Evolutionary conservation across 2,888 invertebrate species (phyloP).

Genomic region (Morpho deidamia): DNA sequence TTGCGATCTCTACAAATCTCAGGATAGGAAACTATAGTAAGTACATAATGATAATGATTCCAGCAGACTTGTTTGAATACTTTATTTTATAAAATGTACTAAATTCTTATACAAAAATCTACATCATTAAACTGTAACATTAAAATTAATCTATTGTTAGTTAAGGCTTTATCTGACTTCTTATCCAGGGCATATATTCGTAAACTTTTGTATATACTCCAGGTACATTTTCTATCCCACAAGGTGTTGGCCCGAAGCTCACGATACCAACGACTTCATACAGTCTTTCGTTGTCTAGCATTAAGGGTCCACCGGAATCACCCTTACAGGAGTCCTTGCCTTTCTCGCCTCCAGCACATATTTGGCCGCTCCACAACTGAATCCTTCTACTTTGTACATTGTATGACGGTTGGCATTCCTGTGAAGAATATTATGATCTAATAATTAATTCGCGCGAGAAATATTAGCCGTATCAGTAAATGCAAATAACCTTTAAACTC

Average conservation of each 20-base stretch:
- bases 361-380: slow-evolving; percentile 38
- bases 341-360: slow-evolving; percentile 79
- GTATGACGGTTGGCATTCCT: slow-evolving; percentile 41
- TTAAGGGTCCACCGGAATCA: slow-evolving; percentile 82
- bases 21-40: too few relatives aligned
- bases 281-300: slow-evolving; percentile 45
- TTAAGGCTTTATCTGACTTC: slow-evolving; percentile 44
- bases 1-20: too few relatives aligned
- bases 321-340: slow-evolving; percentile 80
- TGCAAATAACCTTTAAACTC: too few relatives aligned
- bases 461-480: too few relatives aligned
- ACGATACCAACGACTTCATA: slow-evolving; percentile 73
- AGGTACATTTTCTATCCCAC: slow-evolving; percentile 78
- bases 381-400: slow-evolving; percentile 26
- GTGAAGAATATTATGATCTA: slow-evolving; percentile 10
- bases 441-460: too few relatives aligned
- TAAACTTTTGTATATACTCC: slow-evolving; percentile 81
- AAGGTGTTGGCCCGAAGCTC: slow-evolving; percentile 80
- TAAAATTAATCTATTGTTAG: neutral
- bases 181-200: slow-evolving; percentile 79
- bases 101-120: slow-evolving; percentile 4
- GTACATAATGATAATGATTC: too few relatives aligned
- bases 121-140: neutral
- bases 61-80: too few relatives aligned
- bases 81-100: neutral